Conservation (phyloP, 2,888 invertebrate genomes). For the Callimorpha dominula region DNA sequence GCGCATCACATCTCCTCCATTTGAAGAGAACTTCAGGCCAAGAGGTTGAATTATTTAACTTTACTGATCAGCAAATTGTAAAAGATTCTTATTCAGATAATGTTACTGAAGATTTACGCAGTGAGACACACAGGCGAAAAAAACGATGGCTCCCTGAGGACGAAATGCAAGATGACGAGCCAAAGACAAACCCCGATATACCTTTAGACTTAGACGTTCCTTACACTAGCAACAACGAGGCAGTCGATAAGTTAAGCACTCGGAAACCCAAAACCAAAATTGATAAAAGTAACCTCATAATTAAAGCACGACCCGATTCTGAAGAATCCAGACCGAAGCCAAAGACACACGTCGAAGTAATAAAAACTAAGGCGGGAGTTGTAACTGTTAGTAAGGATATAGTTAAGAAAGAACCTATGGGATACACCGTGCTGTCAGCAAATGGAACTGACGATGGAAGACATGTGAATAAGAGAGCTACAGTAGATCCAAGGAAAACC, state of each 20-base stretch:
- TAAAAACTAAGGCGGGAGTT: conserved; percentile 89
- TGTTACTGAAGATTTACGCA: conserved; percentile 72
- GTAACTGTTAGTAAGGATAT: conserved; percentile 88
- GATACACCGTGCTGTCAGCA: conserved; percentile 79
- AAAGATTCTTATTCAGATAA: conserved; percentile 67
- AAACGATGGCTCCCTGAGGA: conserved; percentile 91
- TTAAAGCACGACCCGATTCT: conserved; percentile 83
- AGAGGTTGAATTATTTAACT: conserved; percentile 76
- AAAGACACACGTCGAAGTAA: conserved; percentile 89
- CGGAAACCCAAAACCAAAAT: conserved; percentile 84
- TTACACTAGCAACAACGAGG: conserved; percentile 88
- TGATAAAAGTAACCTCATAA: conserved; percentile 84
- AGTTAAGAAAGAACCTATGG: conserved; percentile 87
- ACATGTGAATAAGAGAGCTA: conserved; percentile 89
- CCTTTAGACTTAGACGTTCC: conserved; percentile 89
- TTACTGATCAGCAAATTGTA: conserved; percentile 67
- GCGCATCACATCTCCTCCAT: conserved; percentile 88
- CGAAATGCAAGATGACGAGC: conserved; percentile 86
- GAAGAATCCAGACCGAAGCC: conserved; percentile 88
- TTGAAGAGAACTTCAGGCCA: conserved; percentile 73
- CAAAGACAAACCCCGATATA: conserved; percentile 88
- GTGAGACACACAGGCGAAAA: conserved; percentile 77
- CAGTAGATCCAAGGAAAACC: conserved; percentile 94
- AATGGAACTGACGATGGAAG: conserved; percentile 85
- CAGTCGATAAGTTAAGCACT: conserved; percentile 81